Percentiles rank a stretch among this genome's conserved stretches.
Conservation (phyloP, 1,140 invertebrate genomes). For the Megalopta genalis region DNA sequence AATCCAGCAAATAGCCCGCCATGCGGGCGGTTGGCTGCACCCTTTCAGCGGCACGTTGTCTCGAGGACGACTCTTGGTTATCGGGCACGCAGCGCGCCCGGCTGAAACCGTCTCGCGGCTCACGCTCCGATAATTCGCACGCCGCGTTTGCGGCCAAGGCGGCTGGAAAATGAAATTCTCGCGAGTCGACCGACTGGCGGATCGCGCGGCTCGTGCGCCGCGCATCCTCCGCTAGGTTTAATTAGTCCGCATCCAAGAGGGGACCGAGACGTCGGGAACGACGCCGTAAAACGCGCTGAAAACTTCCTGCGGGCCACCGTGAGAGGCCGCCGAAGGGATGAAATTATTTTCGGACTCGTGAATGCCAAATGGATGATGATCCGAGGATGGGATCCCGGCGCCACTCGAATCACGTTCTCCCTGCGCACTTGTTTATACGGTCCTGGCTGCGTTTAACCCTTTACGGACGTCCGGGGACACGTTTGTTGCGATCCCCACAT, state of each 20-base stretch:
- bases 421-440: background rate
- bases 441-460: too few species aligned
- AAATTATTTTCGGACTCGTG: slow-evolving; percentile 55
- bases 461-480: too few species aligned
- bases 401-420: background rate
- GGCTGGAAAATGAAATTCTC: slow-evolving; percentile 53
- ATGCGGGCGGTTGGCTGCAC: background rate
- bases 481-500: too few species aligned
- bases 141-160: slow-evolving; percentile 33
- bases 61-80: slow-evolving; percentile 28
- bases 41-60: slow-evolving; percentile 8
- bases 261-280: slow-evolving; percentile 7
- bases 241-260: slow-evolving; percentile 47
- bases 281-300: slow-evolving; percentile 55
- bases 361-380: slow-evolving; percentile 16
- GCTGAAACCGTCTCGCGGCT: slow-evolving; percentile 7
- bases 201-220: slow-evolving; percentile 29
- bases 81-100: slow-evolving; percentile 1
- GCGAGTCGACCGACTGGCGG: slow-evolving; percentile 29
- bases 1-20: too few species aligned
- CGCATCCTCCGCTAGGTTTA: slow-evolving; percentile 44
- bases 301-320: slow-evolving; percentile 22
- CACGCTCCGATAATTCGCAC: slow-evolving; percentile 40
- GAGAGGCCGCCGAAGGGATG: background rate
- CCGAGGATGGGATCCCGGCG: background rate